Base-by-base conservation (phyloP, 2,797 vertebrate species). In the Karalla daura region DNA sequence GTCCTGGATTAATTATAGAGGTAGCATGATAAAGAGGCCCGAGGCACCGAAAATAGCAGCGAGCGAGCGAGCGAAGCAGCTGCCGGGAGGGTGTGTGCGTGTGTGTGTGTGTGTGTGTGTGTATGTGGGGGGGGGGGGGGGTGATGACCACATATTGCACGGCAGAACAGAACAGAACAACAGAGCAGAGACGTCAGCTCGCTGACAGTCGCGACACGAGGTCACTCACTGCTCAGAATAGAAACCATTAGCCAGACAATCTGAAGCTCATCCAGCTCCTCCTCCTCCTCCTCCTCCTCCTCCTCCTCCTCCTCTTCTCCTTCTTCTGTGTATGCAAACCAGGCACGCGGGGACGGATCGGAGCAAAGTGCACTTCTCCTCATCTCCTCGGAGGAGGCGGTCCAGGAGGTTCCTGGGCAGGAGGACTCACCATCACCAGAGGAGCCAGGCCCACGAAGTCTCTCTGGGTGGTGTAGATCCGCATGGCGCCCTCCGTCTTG, bases 391-490 rank as follows among this genome's bases (percentile, higher is more conserved):
- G 77, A 78, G 63, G 73, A 87, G 70, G 52, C 41, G 24, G 28
- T 27, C 30, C 28, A 33, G 59, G 54, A 37, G 59, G 54, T 43
- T n/a, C n/a, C n/a, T n/a, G n/a, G n/a, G n/a, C n/a, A n/a, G 24
- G 53, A 28, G 27, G 35, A 84, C 96, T 94, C 94, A 98, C 98
- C 96, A 95, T 97, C 20, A 97, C 93, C 36, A 99, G 93, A 1
- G 96, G 96, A 13, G 97, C 92, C 55, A 98, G 70, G 37, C 94
- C 95, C 0, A 95, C 91, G 77, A 97, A 89, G 50, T 97, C 96
- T 90, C 95, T 96, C 84, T 95, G 96, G 62, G 90, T 96, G 1
- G 96, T 92, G 2, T 95, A 96, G 89, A 99, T 95, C 88, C 93
- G 94, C 91, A 97, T 97, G 74, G 95, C 89, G 1, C 95, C 96